phyloP scores from a whole-genome alignment of 2,888 invertebrate species.

The Apamea anceps region DNA sequence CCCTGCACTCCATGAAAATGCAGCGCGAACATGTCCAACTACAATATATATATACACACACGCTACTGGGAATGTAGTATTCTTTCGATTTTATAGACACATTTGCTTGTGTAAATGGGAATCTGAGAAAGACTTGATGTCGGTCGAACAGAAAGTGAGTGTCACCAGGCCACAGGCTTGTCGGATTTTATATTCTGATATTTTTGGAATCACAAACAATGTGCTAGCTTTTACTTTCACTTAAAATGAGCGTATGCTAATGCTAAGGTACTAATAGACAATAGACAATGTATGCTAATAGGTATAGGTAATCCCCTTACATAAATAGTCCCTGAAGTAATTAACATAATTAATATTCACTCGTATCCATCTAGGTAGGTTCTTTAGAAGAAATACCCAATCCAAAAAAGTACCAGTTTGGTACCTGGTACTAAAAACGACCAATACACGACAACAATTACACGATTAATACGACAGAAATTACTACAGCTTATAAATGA shows the following conservation, averaged over 20 bases:
- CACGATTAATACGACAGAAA: background rate
- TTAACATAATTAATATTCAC: background rate
- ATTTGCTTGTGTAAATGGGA: slow-evolving; percentile 16
- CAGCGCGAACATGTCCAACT: slow-evolving; percentile 49
- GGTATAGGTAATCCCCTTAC: background rate
- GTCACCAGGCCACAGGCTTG: slow-evolving; percentile 18
- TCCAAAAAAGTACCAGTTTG: background rate
- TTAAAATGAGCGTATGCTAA: background rate
- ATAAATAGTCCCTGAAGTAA: background rate
- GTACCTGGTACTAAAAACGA: no score
- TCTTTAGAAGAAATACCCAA: background rate
- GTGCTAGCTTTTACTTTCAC: background rate
- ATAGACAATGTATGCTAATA: background rate
- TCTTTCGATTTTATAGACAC: slow-evolving; percentile 47
- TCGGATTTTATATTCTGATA: slow-evolving; percentile 23
- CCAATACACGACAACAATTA: no score
- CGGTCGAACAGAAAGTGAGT: slow-evolving; percentile 37
- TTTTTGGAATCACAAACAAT: background rate
- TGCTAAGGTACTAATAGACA: background rate
- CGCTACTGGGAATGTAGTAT: slow-evolving; percentile 14
- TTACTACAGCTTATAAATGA: background rate
- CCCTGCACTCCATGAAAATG: slow-evolving; percentile 58
- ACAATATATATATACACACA: slow-evolving; percentile 32
- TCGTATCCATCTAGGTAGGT: background rate
- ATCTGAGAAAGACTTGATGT: slow-evolving; percentile 21